Percentiles rank a stretch among this genome's conserved stretches.
These are phyloP conservation scores for Lasioglossum marginatum DNA, from an alignment of 2,888 invertebrate genomes.

Conservation along the genomic window DNA sequence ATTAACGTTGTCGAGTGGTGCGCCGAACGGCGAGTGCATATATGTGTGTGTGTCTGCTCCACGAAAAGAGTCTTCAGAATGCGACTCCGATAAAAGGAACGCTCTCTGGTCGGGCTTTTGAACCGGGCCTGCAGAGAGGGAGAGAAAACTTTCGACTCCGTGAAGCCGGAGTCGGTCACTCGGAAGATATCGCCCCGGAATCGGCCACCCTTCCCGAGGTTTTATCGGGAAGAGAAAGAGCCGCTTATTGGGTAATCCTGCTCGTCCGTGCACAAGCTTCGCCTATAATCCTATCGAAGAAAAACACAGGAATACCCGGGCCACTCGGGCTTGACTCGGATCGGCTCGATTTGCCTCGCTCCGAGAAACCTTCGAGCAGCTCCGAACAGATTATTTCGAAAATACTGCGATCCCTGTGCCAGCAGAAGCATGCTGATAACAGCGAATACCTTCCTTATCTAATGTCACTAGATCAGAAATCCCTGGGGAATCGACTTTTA, in stretches of 20 bases:
- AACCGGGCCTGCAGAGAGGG: constrained; percentile 8
- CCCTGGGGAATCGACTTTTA: background rate
- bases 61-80: constrained; percentile 59
- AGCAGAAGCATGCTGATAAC: background rate
- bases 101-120: constrained; percentile 48
- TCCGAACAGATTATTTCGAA: background rate
- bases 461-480: background rate
- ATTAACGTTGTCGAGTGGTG: constrained; percentile 20
- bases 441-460: background rate
- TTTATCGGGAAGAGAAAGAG: constrained; percentile 62
- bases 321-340: background rate
- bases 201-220: constrained; percentile 56
- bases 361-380: background rate
- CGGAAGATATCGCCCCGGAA: constrained; percentile 61
- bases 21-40: background rate
- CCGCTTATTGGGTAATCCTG: constrained; percentile 62
- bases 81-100: constrained; percentile 68
- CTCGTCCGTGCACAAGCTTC: constrained; percentile 61
- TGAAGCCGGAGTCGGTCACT: constrained; percentile 64
- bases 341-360: constrained; percentile 27
- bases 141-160: constrained; percentile 58
- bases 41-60: background rate
- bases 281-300: constrained; percentile 65
- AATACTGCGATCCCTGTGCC: background rate
- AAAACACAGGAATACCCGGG: constrained; percentile 56